Evolutionary conservation across 2,797 vertebrate species (phyloP).

Genomic region (Anabas testudineus): DNA sequence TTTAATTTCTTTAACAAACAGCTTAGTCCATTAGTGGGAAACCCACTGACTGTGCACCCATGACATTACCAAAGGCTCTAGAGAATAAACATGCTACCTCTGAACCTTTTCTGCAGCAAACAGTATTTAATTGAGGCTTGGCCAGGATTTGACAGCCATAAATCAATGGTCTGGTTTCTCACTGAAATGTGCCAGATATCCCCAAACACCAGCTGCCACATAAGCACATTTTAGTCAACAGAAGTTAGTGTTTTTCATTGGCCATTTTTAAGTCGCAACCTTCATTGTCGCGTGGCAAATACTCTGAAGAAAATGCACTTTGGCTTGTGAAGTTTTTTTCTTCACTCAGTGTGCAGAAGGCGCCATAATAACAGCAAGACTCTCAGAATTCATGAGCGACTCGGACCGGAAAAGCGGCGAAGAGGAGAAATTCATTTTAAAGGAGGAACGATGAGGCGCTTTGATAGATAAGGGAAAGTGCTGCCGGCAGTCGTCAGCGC

Average conservation of each 20-base stretch:
- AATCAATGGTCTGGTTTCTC: conserved; percentile 40
- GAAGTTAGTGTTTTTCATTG: conserved; percentile 17
- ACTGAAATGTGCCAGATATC: conserved; percentile 7
- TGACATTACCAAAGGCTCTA: conserved; percentile 48
- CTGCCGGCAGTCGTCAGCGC: conserved; percentile 62
- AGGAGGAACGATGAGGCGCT: conserved; percentile 66
- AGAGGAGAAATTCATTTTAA: conserved; percentile 76
- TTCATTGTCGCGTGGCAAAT: conserved; percentile 1
- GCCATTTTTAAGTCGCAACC: conserved; percentile 9
- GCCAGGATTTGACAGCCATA: conserved; percentile 26
- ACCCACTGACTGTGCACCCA: conserved; percentile 48
- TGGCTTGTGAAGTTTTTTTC: conserved; percentile 41
- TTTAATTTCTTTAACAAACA: conserved; percentile 25
- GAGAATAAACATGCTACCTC: conserved; percentile 51
- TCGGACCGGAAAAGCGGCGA: conserved; percentile 59
- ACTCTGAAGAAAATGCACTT: conserved; percentile 24
- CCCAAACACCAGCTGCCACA: conserved; percentile 25
- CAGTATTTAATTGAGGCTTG: conserved; percentile 47
- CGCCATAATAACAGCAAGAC: conserved; percentile 54
- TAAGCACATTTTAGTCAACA: conserved; percentile 14
- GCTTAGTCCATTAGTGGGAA: conserved; percentile 48
- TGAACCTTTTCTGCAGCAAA: conserved; percentile 46
- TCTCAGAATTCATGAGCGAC: conserved; percentile 63
- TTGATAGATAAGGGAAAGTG: conserved; percentile 74
- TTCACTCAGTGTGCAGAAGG: conserved; percentile 34